Evolutionary conservation across 2,113 vertebrate species (phyloP), one percentile per base, ranked within the genome.

Genomic region (Salminus brasiliensis): DNA sequence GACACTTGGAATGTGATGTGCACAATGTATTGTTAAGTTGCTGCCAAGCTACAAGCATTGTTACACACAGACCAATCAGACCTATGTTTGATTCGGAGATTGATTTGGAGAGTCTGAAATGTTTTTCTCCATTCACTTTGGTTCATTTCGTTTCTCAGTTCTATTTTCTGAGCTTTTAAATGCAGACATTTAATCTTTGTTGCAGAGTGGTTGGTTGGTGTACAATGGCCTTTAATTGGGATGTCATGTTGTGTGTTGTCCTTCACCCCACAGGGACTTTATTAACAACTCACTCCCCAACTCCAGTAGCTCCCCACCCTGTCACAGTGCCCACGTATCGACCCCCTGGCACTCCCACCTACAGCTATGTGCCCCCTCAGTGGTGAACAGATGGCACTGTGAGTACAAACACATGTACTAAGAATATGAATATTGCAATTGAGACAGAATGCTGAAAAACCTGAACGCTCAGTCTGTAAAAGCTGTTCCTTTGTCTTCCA

Each of bases 311-410:
- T 80, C 95, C 95, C 74, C 97, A 99, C 90, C 95, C 88, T 41
- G 95, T 96, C 84, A 95, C 96, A 62, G 96, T 99, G 95, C 96
- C 97, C 88, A 95, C 96, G 0, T 99, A 99, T 82, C 95, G 97
- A 92, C 91, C 93, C 73, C 94, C 96, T 79, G 96, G 95, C 90
- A 97, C 96, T 49, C 96, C 97, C 88, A 96, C 96, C 85, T 99
- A 99, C 96, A 98, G 96, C 94, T 98, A 99, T 76, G 96, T 99
- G 91, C 95, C 97, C 89, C 93, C 96, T 9, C 97, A 98, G 90
- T 98, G 97, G 97, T 98, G 96, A 99, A 95, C 88, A 84, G 85
- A 86, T 89, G 89, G 89, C 92, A 93, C 90, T 82, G 95, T 97
- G 92, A 92, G 91, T 89, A 78, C 23, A 21, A 43, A 60, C 9